These are phyloP conservation scores for Paratilapia polleni DNA, from an alignment of 2,113 vertebrate species.

Conservation along the genomic window DNA sequence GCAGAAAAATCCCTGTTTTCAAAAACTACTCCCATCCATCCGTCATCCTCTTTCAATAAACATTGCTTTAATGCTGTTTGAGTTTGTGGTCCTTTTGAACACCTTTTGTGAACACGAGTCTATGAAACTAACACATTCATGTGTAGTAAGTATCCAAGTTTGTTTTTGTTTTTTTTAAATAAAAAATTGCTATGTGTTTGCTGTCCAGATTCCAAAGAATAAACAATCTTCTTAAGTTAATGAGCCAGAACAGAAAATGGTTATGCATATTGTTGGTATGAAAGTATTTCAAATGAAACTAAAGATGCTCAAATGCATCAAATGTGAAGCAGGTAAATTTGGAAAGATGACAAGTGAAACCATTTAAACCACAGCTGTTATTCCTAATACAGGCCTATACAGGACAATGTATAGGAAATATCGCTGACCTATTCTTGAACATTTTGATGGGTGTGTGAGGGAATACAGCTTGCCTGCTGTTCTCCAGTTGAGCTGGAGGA, in stretches of 20 bases:
- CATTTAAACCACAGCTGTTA: conserved; percentile 44
- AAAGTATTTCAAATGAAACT: neutral
- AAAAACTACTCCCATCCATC: too few species aligned
- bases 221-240: too few species aligned
- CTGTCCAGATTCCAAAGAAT: too few species aligned
- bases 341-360: neutral
- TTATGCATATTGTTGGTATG: too few species aligned
- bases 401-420: conserved; percentile 47
- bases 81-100: neutral
- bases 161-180: neutral
- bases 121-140: neutral
- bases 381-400: conserved; percentile 11
- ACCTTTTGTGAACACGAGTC: neutral
- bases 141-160: neutral
- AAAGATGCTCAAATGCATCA: neutral
- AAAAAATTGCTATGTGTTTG: neutral
- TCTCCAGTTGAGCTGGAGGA: conserved; percentile 45
- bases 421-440: conserved; percentile 16
- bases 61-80: neutral
- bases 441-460: conserved; percentile 47
- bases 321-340: neutral
- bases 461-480: conserved; percentile 67
- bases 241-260: too few species aligned
- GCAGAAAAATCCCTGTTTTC: too few species aligned
- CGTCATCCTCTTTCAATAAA: neutral